Evolutionary conservation across 2,888 invertebrate species (phyloP).

Genomic region (Lumbricus terrestris): DNA sequence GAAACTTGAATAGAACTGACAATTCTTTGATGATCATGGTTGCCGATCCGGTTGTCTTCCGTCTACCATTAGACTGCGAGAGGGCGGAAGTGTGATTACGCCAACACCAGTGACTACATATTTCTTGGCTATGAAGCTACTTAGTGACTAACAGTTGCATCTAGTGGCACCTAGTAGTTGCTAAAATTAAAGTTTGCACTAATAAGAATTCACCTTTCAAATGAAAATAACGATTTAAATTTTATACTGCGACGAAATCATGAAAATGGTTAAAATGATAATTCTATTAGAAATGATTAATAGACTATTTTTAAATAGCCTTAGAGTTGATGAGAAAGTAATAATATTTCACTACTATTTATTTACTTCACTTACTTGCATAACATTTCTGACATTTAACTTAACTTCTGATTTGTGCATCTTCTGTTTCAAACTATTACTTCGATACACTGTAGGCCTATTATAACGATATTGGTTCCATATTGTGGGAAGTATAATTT

Average conservation of each 20-base stretch:
- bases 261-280: too few relatives aligned
- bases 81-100: constrained; percentile 3
- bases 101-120: neutral
- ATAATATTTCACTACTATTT: too few relatives aligned
- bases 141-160: neutral
- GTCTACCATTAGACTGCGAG: constrained; percentile 5
- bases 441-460: too few relatives aligned
- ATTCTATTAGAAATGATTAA: too few relatives aligned
- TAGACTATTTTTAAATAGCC: too few relatives aligned
- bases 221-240: neutral
- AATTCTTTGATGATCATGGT: constrained; percentile 23
- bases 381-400: too few relatives aligned
- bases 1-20: neutral
- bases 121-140: neutral
- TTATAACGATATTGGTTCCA: too few relatives aligned
- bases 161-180: neutral
- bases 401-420: too few relatives aligned
- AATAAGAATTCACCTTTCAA: neutral
- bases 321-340: too few relatives aligned
- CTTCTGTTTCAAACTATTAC: too few relatives aligned
- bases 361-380: too few relatives aligned
- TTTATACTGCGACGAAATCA: neutral
- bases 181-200: neutral
- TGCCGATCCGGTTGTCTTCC: neutral
- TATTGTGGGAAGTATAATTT: too few relatives aligned